Evolutionary conservation across 2,113 vertebrate species (phyloP), one percentile per base, ranked within the genome.

Genomic region (Chlorodrepanis virens): DNA sequence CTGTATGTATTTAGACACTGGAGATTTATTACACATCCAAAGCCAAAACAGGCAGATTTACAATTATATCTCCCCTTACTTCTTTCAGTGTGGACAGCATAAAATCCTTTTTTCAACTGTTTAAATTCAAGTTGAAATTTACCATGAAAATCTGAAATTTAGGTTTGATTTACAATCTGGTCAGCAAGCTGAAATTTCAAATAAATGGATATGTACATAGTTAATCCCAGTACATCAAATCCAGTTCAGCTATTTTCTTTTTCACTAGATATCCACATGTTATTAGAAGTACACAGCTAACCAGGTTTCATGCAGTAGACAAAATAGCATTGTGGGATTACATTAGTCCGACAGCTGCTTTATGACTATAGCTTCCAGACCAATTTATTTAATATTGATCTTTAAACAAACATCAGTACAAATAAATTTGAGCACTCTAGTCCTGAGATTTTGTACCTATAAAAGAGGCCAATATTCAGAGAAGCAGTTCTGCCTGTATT

Each of bases 321-420:
- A 98, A 98, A 98, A 98, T 96, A 98, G 98, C 98, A 98, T 98
- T 98, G 98, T 98, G 98, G 98, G 98, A 98, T 98, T 98, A 98
- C 98, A 98, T 98, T 98, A 98, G 98, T 98, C 98, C 92, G 87
- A 98, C 98, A 98, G 98, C 98, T 98, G 98, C 98, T 98, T 98
- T 98, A 98, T 98, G 98, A 98, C 98, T 98, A 97, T 97, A 98
- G 98, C 98, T 98, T 98, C 98, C 98, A 98, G 98, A 98, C 98
- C 98, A 98, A 98, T 98, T 98, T 98, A 98, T 98, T 98, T 98
- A 98, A 98, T 98, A 98, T 98, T 98, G 98, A 98, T 98, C 98
- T 98, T 98, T 98, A 98, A 98, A 98, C 98, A 98, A 98, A 98
- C 98, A 98, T 98, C 98, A 98, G 98, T 98, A 98, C 98, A 98